Evolutionary conservation across 2,888 invertebrate genomes (phyloP).

Genomic region (Syrista parreyssii): DNA sequence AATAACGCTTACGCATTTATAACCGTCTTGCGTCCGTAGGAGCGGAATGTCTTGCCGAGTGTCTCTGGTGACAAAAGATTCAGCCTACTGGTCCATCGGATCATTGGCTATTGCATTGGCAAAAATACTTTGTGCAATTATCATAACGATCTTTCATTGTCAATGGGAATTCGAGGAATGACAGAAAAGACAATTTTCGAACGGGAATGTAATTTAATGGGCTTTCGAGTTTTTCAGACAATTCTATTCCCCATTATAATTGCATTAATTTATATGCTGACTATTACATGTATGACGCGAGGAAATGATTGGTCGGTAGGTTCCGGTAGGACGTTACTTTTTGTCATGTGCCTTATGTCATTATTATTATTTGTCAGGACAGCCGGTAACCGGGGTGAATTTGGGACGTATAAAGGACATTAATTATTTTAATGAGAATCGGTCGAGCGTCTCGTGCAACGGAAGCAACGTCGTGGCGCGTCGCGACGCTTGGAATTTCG

Average conservation of each 20-base stretch:
- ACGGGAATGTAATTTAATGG: background rate
- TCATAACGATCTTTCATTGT: background rate
- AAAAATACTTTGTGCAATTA: background rate
- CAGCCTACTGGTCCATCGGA: background rate
- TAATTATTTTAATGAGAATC: constrained; percentile 2
- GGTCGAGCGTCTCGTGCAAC: background rate
- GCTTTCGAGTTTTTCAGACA: too few relatives aligned
- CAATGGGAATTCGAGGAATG: background rate
- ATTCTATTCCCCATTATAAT: too few relatives aligned
- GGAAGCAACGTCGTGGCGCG: background rate
- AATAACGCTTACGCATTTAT: background rate
- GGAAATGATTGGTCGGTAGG: background rate
- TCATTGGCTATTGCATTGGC: background rate
- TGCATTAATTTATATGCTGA: too few relatives aligned
- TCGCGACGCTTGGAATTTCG: constrained; percentile 1
- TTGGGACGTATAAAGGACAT: background rate
- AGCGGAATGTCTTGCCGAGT: background rate
- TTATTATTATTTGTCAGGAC: background rate
- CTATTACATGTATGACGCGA: background rate
- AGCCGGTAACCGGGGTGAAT: background rate
- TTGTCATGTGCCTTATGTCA: background rate
- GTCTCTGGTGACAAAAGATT: background rate
- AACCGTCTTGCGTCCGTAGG: background rate
- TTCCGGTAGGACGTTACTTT: background rate
- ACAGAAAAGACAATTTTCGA: background rate